Evolutionary conservation across 2,888 invertebrate species (phyloP).

Genomic region (Acronicta alni): DNA sequence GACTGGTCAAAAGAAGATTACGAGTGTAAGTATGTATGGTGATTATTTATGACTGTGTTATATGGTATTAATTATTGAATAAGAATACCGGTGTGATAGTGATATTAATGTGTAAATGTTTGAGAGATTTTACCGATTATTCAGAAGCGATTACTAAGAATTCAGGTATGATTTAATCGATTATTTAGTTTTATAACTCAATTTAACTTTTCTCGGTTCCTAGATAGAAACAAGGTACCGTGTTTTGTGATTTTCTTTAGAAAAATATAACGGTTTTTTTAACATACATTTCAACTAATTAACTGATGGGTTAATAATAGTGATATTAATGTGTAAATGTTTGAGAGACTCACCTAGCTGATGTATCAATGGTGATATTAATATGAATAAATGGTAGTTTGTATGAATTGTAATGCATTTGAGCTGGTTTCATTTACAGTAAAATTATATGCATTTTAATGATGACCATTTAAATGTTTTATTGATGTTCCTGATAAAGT

Average conservation of each 20-base stretch:
- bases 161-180: too few species aligned
- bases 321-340: constrained; percentile 17
- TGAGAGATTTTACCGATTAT: too few species aligned
- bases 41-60: constrained; percentile 11
- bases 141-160: too few species aligned
- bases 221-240: too few species aligned
- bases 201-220: too few species aligned
- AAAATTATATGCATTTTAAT: constrained; percentile 2
- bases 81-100: constrained; percentile 19
- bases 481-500: too few species aligned
- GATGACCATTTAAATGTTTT: too few species aligned
- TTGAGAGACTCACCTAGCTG: constrained; percentile 5
- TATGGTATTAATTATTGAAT: constrained; percentile 23
- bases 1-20: constrained; percentile 30
- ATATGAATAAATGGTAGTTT: constrained; percentile 2
- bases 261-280: too few species aligned
- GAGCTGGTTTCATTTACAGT: constrained; percentile 24
- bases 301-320: too few species aligned
- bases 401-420: constrained; percentile 18
- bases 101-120: constrained; percentile 13
- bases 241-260: too few species aligned
- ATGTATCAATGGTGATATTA: constrained; percentile 16
- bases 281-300: too few species aligned
- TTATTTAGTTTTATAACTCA: too few species aligned
- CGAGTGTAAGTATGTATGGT: constrained; percentile 21